A percentile compares a stretch with the other conserved stretches of the same genome.
Conservation (phyloP, 2,113 vertebrate species). For the Brachypteracias leptosomus region DNA sequence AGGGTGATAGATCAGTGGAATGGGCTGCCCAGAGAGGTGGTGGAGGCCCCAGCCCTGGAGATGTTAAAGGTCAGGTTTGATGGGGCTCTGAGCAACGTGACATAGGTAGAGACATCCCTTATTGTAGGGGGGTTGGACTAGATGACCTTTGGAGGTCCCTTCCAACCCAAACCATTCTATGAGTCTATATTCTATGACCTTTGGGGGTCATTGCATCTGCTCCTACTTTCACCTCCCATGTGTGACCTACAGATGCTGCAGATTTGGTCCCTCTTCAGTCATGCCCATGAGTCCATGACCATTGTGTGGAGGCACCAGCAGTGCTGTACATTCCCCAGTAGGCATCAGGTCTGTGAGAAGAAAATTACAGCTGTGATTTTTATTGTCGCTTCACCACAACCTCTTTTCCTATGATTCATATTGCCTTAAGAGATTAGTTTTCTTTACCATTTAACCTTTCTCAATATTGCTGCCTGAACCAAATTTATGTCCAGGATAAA, state of each 20-base stretch:
- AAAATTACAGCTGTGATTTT: conserved; percentile 61
- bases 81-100: too few relatives aligned
- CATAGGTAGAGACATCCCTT: too few relatives aligned
- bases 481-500: conserved; percentile 68
- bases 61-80: too few relatives aligned
- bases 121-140: too few relatives aligned
- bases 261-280: background rate
- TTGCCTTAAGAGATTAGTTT: conserved; percentile 74
- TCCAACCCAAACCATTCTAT: too few relatives aligned
- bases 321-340: background rate
- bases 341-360: conserved; percentile 4
- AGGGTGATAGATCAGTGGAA: too few relatives aligned
- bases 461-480: conserved; percentile 73
- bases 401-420: conserved; percentile 66
- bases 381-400: conserved; percentile 46
- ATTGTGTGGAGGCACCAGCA: background rate
- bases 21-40: too few relatives aligned
- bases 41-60: too few relatives aligned
- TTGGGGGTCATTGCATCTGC: too few relatives aligned
- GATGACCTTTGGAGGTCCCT: too few relatives aligned
- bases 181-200: too few relatives aligned
- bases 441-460: conserved; percentile 74
- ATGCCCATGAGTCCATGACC: fast-evolving
- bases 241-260: fast-evolving
- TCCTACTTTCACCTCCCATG: background rate